A percentile compares a stretch with the other conserved stretches of the same genome.
phyloP scores from a whole-genome alignment of 2,797 vertebrate species.

The Myotis planiceps region DNA sequence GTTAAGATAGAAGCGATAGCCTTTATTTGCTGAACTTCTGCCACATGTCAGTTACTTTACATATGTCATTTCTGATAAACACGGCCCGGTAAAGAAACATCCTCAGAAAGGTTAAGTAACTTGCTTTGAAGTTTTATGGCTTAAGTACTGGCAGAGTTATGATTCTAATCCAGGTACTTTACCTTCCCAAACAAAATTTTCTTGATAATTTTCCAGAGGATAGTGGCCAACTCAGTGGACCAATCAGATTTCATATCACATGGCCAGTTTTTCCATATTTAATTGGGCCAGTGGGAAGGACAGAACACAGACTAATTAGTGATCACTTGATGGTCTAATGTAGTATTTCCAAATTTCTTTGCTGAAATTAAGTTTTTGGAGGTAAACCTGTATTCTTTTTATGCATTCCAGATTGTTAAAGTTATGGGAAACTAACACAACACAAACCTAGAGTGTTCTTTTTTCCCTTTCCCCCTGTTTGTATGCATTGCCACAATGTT shows the following conservation, averaged over 20 bases:
- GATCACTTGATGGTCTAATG: neutral
- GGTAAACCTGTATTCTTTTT: neutral
- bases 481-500: neutral
- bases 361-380: slow-evolving; percentile 33
- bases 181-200: slow-evolving; percentile 27
- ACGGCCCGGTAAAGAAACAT: neutral
- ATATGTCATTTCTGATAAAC: neutral
- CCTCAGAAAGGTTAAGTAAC: neutral
- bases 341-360: neutral
- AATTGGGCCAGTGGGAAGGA: neutral
- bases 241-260: neutral
- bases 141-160: neutral
- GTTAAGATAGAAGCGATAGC: neutral
- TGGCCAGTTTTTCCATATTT: slow-evolving; percentile 1
- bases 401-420: neutral
- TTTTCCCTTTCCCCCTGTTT: neutral
- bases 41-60: neutral
- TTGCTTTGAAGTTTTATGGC: neutral
- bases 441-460: neutral
- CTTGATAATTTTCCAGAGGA: slow-evolving; percentile 40
- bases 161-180: neutral
- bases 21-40: neutral
- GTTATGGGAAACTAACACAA: neutral
- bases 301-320: neutral
- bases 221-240: neutral